Evolutionary conservation across 2,797 vertebrate genomes (phyloP), one percentile per base, ranked within the genome.

Genomic region (Aldrovandia affinis): DNA sequence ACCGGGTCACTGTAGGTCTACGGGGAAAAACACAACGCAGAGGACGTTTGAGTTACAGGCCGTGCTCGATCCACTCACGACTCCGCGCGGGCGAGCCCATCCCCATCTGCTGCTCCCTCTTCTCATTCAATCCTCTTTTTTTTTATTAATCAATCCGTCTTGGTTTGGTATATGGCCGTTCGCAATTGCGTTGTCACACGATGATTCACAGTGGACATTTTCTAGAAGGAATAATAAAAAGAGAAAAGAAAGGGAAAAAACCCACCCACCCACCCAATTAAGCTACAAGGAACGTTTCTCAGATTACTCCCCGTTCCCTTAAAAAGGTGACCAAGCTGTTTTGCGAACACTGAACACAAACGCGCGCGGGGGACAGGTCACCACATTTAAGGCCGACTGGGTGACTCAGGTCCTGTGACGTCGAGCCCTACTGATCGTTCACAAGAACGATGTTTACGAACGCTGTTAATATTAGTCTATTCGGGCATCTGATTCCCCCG

Each of bases 1-100:
- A 93, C 94, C 50, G 97, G 97, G 88, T 99, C 98, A 0, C 95
- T 96, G 89, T 99, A 98, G 87, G 96, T 97, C 98, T 99, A 95
- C 15, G 78, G 61, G 84, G 85, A 54, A n/a, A 9, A 14, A 50
- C 47, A 87, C 39, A 57, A 61, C 4, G 75, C 18, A 39, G 79
- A 57, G 15, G 6, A 22, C 25, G 59, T 18, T 28, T 63, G 52
- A 44, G 47, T 22, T 7, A 42, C 50, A 14, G 15, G 70, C 39
- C 9, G 6, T 44, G 36, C 7, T 36, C 14, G 0, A 42, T 20
- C 12, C 36, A 73, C 36, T 42, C 73, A 12, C 8, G 39, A 12
- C 36, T 22, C 73, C 42, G 12, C 1, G 1, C 42, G 6, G 22
- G 0, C 36, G n/a, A n/a, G n/a, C 7, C 20, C 20, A 39, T 42